Percentiles rank a stretch among this genome's conserved stretches.
Evolutionary conservation across 2,113 vertebrate species (phyloP).

Genomic region (Myanophis thanlyinensis): DNA sequence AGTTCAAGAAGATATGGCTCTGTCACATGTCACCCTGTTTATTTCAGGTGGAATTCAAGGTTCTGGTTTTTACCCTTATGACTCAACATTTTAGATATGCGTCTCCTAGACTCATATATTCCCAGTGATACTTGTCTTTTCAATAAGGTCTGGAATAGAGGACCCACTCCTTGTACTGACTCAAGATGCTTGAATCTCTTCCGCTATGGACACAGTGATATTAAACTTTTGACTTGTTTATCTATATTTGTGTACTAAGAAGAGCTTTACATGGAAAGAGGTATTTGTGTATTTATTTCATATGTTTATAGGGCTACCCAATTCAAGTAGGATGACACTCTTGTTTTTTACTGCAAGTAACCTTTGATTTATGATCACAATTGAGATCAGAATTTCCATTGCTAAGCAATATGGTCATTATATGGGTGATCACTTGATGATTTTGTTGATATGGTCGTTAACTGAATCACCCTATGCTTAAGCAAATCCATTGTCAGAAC

Average conservation of each 20-base stretch:
- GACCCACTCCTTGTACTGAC: neutral
- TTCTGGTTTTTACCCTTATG: neutral
- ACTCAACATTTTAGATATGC: neutral
- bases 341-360: no score
- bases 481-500: no score
- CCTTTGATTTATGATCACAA: no score
- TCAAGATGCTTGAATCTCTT: neutral
- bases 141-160: neutral
- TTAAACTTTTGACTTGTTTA: neutral
- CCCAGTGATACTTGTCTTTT: neutral
- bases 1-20: neutral
- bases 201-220: neutral
- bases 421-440: no score
- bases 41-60: neutral
- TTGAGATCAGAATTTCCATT: no score
- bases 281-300: neutral
- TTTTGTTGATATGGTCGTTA: no score
- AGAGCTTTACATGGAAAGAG: neutral
- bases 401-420: no score
- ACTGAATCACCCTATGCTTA: no score
- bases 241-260: neutral
- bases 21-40: neutral
- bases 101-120: neutral
- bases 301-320: neutral
- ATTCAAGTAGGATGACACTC: neutral